phyloP scores from a whole-genome alignment of 2,888 invertebrate species.

The Dicycla oo region DNA sequence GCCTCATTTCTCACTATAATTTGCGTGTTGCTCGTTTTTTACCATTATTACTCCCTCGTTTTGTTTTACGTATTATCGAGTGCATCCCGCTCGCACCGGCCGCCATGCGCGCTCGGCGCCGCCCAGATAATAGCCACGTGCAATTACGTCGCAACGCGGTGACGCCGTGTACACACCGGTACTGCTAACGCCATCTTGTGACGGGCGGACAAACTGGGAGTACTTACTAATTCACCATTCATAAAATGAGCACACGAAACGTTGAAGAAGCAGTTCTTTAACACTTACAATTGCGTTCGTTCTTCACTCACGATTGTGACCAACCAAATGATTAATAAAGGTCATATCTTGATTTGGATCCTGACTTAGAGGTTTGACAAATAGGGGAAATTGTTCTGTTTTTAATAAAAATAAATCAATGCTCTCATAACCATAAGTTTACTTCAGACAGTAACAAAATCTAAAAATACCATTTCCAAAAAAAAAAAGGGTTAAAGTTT shows the following conservation, averaged over 20 bases:
- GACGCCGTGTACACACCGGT: constrained; percentile 64
- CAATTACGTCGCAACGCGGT: constrained; percentile 83
- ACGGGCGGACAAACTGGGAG: constrained; percentile 74
- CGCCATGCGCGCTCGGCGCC: constrained; percentile 89
- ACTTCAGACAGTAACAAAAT: neutral
- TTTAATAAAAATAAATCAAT: neutral
- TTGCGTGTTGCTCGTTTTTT: constrained; percentile 90
- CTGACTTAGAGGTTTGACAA: neutral
- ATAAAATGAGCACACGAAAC: neutral
- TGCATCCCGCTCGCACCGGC: constrained; percentile 91
- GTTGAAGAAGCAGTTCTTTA: neutral
- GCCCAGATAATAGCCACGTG: constrained; percentile 89
- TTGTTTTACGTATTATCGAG: constrained; percentile 91
- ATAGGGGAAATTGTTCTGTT: neutral
- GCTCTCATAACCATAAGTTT: neutral
- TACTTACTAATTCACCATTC: constrained; percentile 1
- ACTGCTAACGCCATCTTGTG: constrained; percentile 85
- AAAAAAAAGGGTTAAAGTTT: neutral
- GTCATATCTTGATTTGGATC: neutral
- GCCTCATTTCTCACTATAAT: constrained; percentile 91
- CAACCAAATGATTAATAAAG: neutral
- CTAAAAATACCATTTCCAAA: neutral
- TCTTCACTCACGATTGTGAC: neutral
- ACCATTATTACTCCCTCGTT: constrained; percentile 91
- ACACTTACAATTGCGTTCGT: neutral